A percentile compares a stretch with the other conserved stretches of the same genome.
phyloP scores from a whole-genome alignment of 2,797 vertebrate genomes.

The Chelidonichthys spinosus region DNA sequence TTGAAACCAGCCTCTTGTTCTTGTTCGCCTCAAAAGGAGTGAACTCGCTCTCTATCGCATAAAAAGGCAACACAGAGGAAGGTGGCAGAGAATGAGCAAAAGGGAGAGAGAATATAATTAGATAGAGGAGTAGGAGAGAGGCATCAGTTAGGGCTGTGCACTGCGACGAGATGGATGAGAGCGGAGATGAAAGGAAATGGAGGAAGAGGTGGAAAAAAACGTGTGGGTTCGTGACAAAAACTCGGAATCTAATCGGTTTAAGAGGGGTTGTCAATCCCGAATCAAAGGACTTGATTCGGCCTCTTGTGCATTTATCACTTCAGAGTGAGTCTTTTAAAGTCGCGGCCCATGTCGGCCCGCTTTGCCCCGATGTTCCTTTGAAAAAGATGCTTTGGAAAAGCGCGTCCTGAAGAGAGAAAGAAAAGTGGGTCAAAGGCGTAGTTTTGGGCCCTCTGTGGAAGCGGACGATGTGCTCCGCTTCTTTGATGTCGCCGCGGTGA shows the following conservation, averaged over 20 bases:
- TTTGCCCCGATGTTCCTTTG: conserved; percentile 44
- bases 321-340: conserved; percentile 36
- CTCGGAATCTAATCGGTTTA: conserved; percentile 39
- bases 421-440: conserved; percentile 70
- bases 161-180: conserved; percentile 23
- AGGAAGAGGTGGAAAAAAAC: conserved; percentile 41
- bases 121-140: conserved; percentile 34
- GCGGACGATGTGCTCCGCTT: conserved; percentile 23
- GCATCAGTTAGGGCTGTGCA: conserved; percentile 24
- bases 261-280: conserved; percentile 36
- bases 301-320: conserved; percentile 32
- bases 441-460: conserved; percentile 46
- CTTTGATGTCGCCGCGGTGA: conserved; percentile 67
- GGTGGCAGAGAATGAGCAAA: conserved; percentile 40
- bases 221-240: conserved; percentile 42
- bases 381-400: conserved; percentile 33
- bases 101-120: conserved; percentile 59
- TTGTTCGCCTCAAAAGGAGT: conserved; percentile 20
- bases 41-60: conserved; percentile 9
- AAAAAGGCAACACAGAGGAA: conserved; percentile 37
- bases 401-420: conserved; percentile 23
- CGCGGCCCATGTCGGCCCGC: conserved; percentile 17
- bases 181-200: conserved; percentile 60
- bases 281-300: conserved; percentile 39
- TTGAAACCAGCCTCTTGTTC: conserved; percentile 59